Evolutionary conservation across 92 coral and sea anemone genomes (phyloP), one percentile per base, ranked within the genome.

Genomic region (Parazoanthus darwini): DNA sequence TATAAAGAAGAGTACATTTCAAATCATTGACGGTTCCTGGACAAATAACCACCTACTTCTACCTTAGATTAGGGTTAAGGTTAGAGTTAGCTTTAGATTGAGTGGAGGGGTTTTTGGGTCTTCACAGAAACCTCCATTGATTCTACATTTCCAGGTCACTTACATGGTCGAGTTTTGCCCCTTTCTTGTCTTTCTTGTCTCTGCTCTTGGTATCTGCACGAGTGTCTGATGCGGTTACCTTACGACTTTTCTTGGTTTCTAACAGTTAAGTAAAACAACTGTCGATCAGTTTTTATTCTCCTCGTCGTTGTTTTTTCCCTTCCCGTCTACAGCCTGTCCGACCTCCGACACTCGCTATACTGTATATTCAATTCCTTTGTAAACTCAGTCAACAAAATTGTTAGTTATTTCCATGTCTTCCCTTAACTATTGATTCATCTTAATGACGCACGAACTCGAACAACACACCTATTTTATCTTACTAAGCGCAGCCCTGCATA

Each of bases 171-270:
- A 68, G 63, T 68, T 83, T 83, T 6, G 59, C 65, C 5, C 78
- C 87, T 68, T 83, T 83, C 66, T 70, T 83, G 87, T 83, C 87
- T 83, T 83, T 83, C 65, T 83, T 83, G 14, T 83, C 87, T 14
- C 74, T 83, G n/a, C 65, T 48, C n/a, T 65, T 83, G 9, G 78
- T 29, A 63, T 83, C 87, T 0, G 78, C 87, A 70, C 86, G 77
- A 68, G 86, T 83, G 11, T 83, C 86, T 44, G 86, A 83, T 25
- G 46, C 8, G 26, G 73, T 43, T 33, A 10, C 78, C 67, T 83
- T 83, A n/a, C 86, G 86, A 20, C 78, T 51, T 70, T 83, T 83
- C 59, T 83, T 83, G 78, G 86, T 68, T 68, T 83, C 86, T 83
- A 46, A 23, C 38, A 79, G 9, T 76, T 33, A 8, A 78, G 26